A percentile compares a stretch with the other conserved stretches of the same genome.
Evolutionary conservation across 2,888 invertebrate genomes (phyloP).

Genomic region (Tetropium fuscum): DNA sequence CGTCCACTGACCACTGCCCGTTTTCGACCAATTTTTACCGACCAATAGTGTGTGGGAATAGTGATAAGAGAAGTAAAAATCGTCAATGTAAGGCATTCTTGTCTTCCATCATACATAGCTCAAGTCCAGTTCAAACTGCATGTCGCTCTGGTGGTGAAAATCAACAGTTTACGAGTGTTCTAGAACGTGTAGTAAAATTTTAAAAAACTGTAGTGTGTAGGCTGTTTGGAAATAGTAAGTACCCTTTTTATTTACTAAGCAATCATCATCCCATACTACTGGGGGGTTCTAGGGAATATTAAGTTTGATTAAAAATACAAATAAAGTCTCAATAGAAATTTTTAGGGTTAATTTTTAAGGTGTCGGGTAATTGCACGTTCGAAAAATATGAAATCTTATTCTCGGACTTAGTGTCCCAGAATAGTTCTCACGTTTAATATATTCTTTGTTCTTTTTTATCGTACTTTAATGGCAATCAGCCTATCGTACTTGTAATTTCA

Average conservation of each 20-base stretch:
- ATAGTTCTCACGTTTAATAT: background rate
- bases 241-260: background rate
- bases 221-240: background rate
- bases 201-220: background rate
- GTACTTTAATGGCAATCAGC: background rate
- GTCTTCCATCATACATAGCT: background rate
- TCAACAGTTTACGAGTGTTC: background rate
- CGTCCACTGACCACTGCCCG: background rate
- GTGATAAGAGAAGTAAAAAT: background rate
- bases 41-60: background rate
- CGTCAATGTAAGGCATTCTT: background rate
- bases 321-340: background rate
- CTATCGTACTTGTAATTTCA: background rate
- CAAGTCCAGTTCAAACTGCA: background rate
- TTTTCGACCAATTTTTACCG: background rate
- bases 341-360: background rate
- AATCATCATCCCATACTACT: background rate
- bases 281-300: background rate
- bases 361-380: background rate
- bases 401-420: background rate
- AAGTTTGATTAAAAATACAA: background rate
- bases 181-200: background rate
- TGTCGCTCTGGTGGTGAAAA: background rate
- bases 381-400: background rate
- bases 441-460: background rate